Evolutionary conservation across 2,888 invertebrate genomes (phyloP).

Genomic region (Pristionchus mayeri): DNA sequence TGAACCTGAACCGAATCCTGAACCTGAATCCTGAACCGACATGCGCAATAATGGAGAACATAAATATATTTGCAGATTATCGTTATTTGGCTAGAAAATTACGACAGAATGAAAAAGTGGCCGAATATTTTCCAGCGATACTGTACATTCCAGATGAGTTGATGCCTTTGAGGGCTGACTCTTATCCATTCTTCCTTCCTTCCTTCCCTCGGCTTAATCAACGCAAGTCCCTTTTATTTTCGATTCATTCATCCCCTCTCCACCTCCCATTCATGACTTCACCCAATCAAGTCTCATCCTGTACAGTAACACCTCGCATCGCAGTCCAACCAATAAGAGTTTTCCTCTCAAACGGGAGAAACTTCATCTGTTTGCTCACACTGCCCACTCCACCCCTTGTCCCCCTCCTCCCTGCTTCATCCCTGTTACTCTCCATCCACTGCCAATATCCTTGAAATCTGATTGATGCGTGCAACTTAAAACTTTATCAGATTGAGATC

Average conservation of each 20-base stretch:
- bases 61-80: too few species aligned
- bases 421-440: neutral
- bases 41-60: too few species aligned
- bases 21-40: too few species aligned
- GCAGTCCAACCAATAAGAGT: neutral
- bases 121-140: too few species aligned
- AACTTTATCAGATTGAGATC: slow-evolving; percentile 19
- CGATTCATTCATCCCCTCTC: neutral
- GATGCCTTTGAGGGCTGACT: neutral
- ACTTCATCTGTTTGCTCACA: neutral
- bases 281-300: neutral
- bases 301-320: neutral
- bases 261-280: neutral
- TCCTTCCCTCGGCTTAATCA: slow-evolving; percentile 9
- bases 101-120: too few species aligned
- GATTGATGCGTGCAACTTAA: too few species aligned
- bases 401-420: too few species aligned
- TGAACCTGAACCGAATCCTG: too few species aligned
- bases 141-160: neutral
- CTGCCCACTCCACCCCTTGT: neutral
- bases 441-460: neutral
- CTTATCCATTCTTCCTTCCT: slow-evolving; percentile 25
- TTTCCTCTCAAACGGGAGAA: neutral
- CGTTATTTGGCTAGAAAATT: too few species aligned
- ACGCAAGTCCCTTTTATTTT: slow-evolving; percentile 33